Base-by-base conservation (phyloP, 2,113 vertebrate genomes). In the Nesoenas mayeri region DNA sequence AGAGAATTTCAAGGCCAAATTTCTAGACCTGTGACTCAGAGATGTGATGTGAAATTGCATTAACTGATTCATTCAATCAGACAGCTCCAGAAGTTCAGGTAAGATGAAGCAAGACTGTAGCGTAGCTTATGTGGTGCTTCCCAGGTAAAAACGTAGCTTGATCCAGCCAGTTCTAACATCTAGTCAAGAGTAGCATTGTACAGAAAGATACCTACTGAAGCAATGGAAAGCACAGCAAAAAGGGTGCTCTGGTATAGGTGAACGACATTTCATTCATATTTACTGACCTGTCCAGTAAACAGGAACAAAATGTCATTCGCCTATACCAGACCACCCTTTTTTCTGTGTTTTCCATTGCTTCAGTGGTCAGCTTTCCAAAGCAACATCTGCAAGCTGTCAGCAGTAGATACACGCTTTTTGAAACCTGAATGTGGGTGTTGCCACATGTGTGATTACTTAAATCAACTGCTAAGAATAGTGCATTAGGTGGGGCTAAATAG, bases 381-480 rank as follows among this genome's bases (percentile, higher is more conserved):
- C 54, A 67, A 58, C 61, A 51, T 77, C 88, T 91, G 86, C 70
- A 82, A 67, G 80, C 57, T 18, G 34, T 66, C 69, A 38, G 61
- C 74, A 60, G 82, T 73, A 89, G 80, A 58, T 47, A 42, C 44
- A 22, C 32, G 8, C 58, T 79, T 65, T 69, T 61, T 89, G 85
- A 70, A 80, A 94, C 72, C 51, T 92, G 82, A 38, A 53, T 26
- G 67, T 0, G 36, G 69, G 56, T 84, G 88, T 94, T 81, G 73
- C 61, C 93, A 85, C 58, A 69, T 96, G 92, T 87, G 86, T 0
- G 2, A 54, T 79, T 85, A 24, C 91, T 96, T 79, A 86, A 36
- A 87, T 93, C 96, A 89, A 0, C 64, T 71, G 40, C 94, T 97
- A 95, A 91, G 93, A 92, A 95, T 81, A 96, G 83, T 32, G 28